A percentile compares a stretch with the other conserved stretches of the same genome.
Evolutionary conservation across 2,113 vertebrate species (phyloP).

Genomic region (Pogonocichla stellata): DNA sequence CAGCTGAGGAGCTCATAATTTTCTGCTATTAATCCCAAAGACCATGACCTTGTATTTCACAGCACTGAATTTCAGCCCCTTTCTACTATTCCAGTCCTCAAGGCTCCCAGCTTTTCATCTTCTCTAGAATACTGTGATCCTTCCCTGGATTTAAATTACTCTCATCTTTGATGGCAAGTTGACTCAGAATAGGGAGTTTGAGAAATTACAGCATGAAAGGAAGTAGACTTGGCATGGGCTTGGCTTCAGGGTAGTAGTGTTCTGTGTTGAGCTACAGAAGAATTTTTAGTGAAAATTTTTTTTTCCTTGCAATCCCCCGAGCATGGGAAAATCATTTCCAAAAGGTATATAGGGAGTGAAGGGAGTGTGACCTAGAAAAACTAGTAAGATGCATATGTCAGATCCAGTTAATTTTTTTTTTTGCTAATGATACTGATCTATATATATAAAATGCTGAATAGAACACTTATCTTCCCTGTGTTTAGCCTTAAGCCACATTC

Average conservation of each 20-base stretch:
- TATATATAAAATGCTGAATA: constrained; percentile 42
- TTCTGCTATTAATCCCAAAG: constrained; percentile 49
- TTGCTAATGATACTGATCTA: constrained; percentile 47
- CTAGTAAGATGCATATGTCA: constrained; percentile 51
- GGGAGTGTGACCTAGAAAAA: constrained; percentile 62
- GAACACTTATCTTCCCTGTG: constrained; percentile 23
- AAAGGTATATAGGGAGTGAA: constrained; percentile 56
- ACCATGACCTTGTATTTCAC: constrained; percentile 20
- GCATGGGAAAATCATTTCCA: constrained; percentile 33
- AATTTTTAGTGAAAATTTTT: constrained; percentile 6
- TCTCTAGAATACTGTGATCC: constrained; percentile 4
- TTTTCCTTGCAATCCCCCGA: constrained; percentile 3
- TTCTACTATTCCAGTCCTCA: constrained; percentile 12
- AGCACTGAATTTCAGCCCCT: not conserved
- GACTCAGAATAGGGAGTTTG: constrained; percentile 5
- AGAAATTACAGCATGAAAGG: constrained; percentile 56
- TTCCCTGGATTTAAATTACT: constrained; percentile 25
- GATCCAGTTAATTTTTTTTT: constrained; percentile 51
- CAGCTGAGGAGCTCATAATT: constrained; percentile 10
- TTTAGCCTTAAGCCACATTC: constrained; percentile 32
- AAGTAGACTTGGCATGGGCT: constrained; percentile 33
- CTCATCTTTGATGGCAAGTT: constrained; percentile 49
- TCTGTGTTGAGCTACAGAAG: constrained; percentile 6
- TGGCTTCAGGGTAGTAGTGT: constrained; percentile 37
- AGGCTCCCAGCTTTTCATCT: constrained; percentile 30